Evolutionary conservation across 2,113 vertebrate species (phyloP).

Genomic region (Rattus norvegicus): GRCr8 NC_086025.1:65590001-65590500

Average conservation of each 20-base stretch:
- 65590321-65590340: neutral
- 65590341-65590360: neutral
- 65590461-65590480: neutral
- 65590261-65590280: neutral
- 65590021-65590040: constrained; percentile 77
- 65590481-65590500: neutral
- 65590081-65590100: neutral
- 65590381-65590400: too few relatives aligned
- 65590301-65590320: neutral
- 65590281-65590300: neutral
- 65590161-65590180: neutral
- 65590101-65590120: accelerated
- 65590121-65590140: neutral
- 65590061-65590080: neutral
- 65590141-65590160: constrained; percentile 43
- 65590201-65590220: neutral
- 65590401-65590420: too few relatives aligned
- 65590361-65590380: too few relatives aligned
- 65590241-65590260: neutral
- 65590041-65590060: constrained; percentile 84
- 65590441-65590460: neutral
- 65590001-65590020: neutral
- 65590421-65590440: neutral
- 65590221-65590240: neutral
- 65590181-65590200: neutral